Conservation (phyloP, 1,140 invertebrate genomes). For the Whitmania pigra region DNA sequence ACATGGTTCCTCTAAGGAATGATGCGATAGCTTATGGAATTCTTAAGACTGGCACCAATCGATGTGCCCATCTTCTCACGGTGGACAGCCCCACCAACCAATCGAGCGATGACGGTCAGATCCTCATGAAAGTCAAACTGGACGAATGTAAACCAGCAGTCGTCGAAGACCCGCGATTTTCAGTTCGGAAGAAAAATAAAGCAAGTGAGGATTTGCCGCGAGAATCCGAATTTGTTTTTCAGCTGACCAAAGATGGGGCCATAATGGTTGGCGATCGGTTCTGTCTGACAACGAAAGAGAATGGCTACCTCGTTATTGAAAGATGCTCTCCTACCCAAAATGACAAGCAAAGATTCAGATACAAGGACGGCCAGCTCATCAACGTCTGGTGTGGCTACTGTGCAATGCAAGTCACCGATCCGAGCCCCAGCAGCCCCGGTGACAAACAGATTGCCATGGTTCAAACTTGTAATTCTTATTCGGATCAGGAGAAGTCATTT, state of each 20-base stretch:
- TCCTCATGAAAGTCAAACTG: slow-evolving; percentile 16
- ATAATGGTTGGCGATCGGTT: slow-evolving; percentile 5
- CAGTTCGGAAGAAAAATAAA: background rate
- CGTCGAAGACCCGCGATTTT: background rate
- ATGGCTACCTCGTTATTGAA: slow-evolving; percentile 19
- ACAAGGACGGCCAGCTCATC: slow-evolving; percentile 16
- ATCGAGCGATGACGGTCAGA: background rate
- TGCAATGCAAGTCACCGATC: slow-evolving; percentile 25
- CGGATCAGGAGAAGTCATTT: slow-evolving; percentile 12
- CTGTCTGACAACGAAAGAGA: slow-evolving; percentile 18
- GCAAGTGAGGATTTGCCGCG: background rate
- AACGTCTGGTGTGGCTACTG: slow-evolving; percentile 22
- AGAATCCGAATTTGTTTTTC: slow-evolving; percentile 14
- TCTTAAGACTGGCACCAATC: slow-evolving; percentile 15
- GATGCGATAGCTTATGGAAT: slow-evolving; percentile 20
- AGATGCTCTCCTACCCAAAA: slow-evolving; percentile 9
- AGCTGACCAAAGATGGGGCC: slow-evolving; percentile 16
- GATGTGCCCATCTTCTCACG: background rate
- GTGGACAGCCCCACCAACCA: background rate
- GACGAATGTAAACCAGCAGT: slow-evolving; percentile 16
- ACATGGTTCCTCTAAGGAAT: slow-evolving; percentile 17
- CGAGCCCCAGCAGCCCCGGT: slow-evolving; percentile 1
- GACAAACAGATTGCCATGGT: slow-evolving; percentile 25
- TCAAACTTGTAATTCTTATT: slow-evolving; percentile 19
- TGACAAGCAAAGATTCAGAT: slow-evolving; percentile 20